A percentile compares a stretch with the other conserved stretches of the same genome.
Conservation (phyloP, 2,113 vertebrate species). For the Castor canadensis region DNA sequence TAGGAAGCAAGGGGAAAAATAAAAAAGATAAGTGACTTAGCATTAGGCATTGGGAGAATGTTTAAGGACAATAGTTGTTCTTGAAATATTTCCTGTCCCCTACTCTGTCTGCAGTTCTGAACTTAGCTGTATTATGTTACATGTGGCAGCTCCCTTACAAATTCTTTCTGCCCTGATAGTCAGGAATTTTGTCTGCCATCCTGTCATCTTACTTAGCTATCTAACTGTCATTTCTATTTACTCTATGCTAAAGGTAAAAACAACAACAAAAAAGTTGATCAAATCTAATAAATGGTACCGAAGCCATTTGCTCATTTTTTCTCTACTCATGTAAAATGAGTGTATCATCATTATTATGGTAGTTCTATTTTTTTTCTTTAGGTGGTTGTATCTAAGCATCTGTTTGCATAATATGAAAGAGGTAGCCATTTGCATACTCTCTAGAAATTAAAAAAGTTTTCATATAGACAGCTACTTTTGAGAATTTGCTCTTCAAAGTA, state of each 20-base stretch:
- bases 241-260: neutral
- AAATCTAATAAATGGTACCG: neutral
- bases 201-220: conserved; percentile 16
- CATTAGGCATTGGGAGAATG: conserved; percentile 19
- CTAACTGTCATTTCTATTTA: conserved; percentile 32
- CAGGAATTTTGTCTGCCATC: conserved; percentile 38
- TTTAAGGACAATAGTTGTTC: conserved; percentile 40
- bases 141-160: neutral
- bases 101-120: conserved; percentile 39
- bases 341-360: neutral
- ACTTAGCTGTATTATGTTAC: conserved; percentile 33
- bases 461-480: neutral
- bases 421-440: neutral
- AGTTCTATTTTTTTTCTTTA: neutral
- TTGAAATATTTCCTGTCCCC: conserved; percentile 12
- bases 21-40: conserved; percentile 10
- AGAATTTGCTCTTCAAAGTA: neutral
- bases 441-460: conserved; percentile 22
- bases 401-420: neutral
- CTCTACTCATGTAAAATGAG: neutral
- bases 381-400: neutral
- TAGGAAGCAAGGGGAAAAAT: neutral
- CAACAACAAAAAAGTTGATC: neutral
- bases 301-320: neutral
- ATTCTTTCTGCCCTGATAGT: conserved; percentile 10